A percentile compares a stretch with the other conserved stretches of the same genome.
Conservation (phyloP, 2,113 vertebrate genomes). For the Pygoscelis adeliae region DNA sequence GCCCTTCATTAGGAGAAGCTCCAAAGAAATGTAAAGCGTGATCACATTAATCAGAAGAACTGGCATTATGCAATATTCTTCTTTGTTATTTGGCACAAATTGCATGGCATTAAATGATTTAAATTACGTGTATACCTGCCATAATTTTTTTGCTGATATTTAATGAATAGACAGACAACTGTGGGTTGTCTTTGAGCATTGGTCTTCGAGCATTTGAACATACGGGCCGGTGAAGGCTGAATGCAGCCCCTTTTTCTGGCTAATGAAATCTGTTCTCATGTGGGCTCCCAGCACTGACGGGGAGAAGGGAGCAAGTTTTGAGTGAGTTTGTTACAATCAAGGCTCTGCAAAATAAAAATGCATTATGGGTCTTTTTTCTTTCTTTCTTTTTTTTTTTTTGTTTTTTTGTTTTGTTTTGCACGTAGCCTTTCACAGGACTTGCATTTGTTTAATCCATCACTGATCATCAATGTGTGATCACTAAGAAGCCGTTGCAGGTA, state of each 20-base stretch:
- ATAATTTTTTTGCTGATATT: slow-evolving; percentile 15
- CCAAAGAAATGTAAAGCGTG: slow-evolving; percentile 49
- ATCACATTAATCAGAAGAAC: slow-evolving; percentile 61
- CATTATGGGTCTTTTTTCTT: too few relatives aligned
- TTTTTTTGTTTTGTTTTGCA: not conserved
- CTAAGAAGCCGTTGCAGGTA: not conserved
- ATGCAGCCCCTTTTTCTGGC: not conserved
- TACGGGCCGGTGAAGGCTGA: not conserved
- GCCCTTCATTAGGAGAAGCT: slow-evolving; percentile 70
- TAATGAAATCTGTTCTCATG: not conserved
- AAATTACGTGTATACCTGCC: slow-evolving; percentile 45
- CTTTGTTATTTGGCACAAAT: slow-evolving; percentile 66
- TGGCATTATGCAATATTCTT: not conserved
- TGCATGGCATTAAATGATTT: slow-evolving; percentile 30
- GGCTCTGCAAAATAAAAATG: not conserved
- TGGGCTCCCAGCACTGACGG: rapidly evolving
- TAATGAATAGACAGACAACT: not conserved
- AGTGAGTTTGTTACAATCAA: not conserved
- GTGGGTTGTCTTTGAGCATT: not conserved
- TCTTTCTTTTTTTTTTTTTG: not conserved
- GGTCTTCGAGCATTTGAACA: not conserved
- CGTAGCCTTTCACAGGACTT: not conserved
- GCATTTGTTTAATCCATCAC: not conserved
- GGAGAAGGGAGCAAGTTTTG: not conserved
- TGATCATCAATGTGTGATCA: not conserved